phyloP scores from a whole-genome alignment of 2,797 vertebrate genomes.

The Leptatherina wallacei region DNA sequence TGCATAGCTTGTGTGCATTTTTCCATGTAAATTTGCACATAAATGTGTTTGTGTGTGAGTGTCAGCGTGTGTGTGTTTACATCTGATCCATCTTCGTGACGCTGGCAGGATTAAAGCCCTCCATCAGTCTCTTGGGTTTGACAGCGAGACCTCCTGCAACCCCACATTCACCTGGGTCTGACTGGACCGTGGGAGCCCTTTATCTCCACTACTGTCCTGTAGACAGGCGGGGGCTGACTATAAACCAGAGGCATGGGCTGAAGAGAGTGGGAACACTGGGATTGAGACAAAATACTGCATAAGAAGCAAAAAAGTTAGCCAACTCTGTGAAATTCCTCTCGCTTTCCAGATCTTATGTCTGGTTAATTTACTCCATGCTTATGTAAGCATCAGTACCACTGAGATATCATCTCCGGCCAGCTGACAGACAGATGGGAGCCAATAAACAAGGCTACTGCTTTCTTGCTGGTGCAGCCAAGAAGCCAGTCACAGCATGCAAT shows the following conservation, averaged over 20 bases:
- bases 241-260: neutral
- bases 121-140: constrained; percentile 74
- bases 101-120: constrained; percentile 71
- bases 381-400: neutral
- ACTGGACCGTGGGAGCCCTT: constrained; percentile 70
- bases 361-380: constrained; percentile 10
- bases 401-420: constrained; percentile 32
- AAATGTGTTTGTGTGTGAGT: neutral
- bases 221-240: neutral
- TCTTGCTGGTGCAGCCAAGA: constrained; percentile 20
- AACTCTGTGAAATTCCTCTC: neutral
- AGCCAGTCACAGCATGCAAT: constrained; percentile 17
- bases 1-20: neutral
- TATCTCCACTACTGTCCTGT: constrained; percentile 72
- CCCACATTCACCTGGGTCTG: constrained; percentile 65
- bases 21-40: neutral
- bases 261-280: neutral
- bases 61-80: constrained; percentile 63
- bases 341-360: neutral
- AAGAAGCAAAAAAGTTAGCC: neutral
- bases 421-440: constrained; percentile 39
- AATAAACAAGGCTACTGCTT: constrained; percentile 48
- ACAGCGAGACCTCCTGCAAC: constrained; percentile 66
- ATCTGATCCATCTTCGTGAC: constrained; percentile 84
- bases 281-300: neutral